Conservation (phyloP, 1,140 invertebrate genomes). For the Psix sp. region DNA sequence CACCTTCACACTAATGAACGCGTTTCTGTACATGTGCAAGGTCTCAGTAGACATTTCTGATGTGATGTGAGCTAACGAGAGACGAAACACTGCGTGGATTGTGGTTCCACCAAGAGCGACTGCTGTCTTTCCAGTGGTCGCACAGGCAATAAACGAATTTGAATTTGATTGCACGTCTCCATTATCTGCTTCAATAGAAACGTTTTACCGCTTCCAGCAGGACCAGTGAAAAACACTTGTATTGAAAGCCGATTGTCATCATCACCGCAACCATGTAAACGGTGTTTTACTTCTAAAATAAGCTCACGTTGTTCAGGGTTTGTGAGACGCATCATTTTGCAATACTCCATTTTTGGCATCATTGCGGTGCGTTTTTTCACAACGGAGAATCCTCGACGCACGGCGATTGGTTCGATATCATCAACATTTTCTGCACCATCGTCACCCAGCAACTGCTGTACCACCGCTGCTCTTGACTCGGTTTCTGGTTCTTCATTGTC, state of each 20-base stretch:
- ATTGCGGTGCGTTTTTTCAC: too few relatives aligned
- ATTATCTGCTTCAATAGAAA: slow-evolving; percentile 59
- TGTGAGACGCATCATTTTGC: too few relatives aligned
- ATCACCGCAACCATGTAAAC: neutral
- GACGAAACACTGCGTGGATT: slow-evolving; percentile 60
- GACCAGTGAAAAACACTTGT: slow-evolving; percentile 65
- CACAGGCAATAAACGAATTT: slow-evolving; percentile 64
- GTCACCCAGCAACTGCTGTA: too few relatives aligned
- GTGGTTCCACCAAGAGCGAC: slow-evolving; percentile 65
- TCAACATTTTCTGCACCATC: too few relatives aligned
- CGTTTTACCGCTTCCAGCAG: slow-evolving; percentile 65
- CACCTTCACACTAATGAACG: slow-evolving; percentile 52
- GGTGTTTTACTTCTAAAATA: too few relatives aligned
- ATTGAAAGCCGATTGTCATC: slow-evolving; percentile 31
- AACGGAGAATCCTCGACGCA: too few relatives aligned
- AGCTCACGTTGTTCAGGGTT: too few relatives aligned
- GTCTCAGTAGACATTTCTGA: slow-evolving; percentile 47
- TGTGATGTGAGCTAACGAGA: slow-evolving; percentile 29
- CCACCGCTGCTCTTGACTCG: too few relatives aligned
- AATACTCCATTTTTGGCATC: too few relatives aligned
- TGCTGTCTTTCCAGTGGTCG: slow-evolving; percentile 68
- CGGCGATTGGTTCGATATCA: too few relatives aligned
- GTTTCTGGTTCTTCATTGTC: too few relatives aligned
- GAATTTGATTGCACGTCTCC: slow-evolving; percentile 58
- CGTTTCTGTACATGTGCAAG: slow-evolving; percentile 35